Conservation (phyloP, 2,113 vertebrate species). For the Bagarius yarrelli region DNA sequence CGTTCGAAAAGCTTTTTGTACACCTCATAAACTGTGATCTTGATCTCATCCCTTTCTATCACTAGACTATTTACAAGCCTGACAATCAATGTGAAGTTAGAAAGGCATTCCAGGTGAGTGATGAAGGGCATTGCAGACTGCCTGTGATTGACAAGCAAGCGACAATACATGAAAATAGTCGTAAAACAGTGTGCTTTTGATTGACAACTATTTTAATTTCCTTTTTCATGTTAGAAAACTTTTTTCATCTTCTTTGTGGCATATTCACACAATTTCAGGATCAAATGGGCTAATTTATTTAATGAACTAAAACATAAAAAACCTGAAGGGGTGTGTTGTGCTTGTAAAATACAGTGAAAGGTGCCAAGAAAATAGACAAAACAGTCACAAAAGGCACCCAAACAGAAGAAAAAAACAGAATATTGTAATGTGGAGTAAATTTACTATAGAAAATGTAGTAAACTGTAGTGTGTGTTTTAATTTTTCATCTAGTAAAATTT, state of each 20-base stretch:
- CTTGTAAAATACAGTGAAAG: background rate
- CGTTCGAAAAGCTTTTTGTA: conserved; percentile 15
- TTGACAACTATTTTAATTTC: background rate
- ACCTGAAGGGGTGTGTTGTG: background rate
- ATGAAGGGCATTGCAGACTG: background rate
- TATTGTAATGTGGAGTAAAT: too few species aligned
- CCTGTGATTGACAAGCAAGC: conserved; percentile 19
- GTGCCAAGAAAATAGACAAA: background rate
- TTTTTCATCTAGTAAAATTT: too few species aligned
- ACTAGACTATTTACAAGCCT: conserved; percentile 27
- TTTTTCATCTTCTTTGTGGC: background rate
- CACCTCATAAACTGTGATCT: conserved; percentile 11
- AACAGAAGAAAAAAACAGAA: too few species aligned
- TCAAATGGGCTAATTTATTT: background rate
- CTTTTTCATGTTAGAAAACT: conserved; percentile 23
- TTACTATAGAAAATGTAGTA: too few species aligned
- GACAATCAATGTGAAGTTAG: conserved; percentile 26
- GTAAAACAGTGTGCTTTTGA: conserved; percentile 5
- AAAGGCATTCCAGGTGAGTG: conserved; percentile 31
- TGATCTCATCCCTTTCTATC: conserved; percentile 3
- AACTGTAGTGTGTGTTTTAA: too few species aligned
- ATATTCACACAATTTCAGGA: background rate
- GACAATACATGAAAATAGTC: background rate
- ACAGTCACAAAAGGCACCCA: background rate
- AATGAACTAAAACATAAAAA: background rate